Conservation (phyloP, 30 jellyfish, hydroid and myxozoan species). For the Sanderia malayensis region DNA sequence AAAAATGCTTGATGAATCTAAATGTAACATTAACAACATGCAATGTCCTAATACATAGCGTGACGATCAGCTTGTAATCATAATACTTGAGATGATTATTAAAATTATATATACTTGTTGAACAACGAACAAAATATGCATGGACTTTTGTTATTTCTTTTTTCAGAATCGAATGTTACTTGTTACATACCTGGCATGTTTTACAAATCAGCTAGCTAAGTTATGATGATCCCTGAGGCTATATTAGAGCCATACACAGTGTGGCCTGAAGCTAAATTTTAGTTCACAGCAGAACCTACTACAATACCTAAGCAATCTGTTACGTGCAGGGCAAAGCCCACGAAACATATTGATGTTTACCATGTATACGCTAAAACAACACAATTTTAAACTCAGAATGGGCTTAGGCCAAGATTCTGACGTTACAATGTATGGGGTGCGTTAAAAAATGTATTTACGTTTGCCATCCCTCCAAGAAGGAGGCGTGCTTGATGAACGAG, state of each 20-base stretch:
- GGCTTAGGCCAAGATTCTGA: slow-evolving; percentile 36
- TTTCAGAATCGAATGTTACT: too few relatives aligned
- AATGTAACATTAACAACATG: not conserved
- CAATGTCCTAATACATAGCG: too few relatives aligned
- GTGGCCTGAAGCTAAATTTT: slow-evolving; percentile 45
- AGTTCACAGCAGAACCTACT: slow-evolving; percentile 59
- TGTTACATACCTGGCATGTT: too few relatives aligned
- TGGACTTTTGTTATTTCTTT: too few relatives aligned
- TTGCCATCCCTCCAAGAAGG: slow-evolving; percentile 51
- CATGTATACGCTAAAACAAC: not conserved
- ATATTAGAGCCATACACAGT: slow-evolving; percentile 22
- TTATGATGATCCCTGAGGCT: not conserved
- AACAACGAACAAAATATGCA: too few relatives aligned
- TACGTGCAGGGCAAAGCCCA: not conserved
- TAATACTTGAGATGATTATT: too few relatives aligned
- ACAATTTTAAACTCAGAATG: slow-evolving; percentile 26
- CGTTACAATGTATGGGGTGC: slow-evolving; percentile 13
- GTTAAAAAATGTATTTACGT: slow-evolving; percentile 14
- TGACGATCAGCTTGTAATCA: too few relatives aligned
- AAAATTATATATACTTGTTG: too few relatives aligned
- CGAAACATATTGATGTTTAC: not conserved
- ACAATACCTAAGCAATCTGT: slow-evolving; percentile 20
- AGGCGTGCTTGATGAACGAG: slow-evolving; percentile 8
- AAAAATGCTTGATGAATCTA: not conserved
- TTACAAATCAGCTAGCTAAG: too few relatives aligned